Conservation (phyloP, 1,140 invertebrate species). For the Papilio xuthus region DNA sequence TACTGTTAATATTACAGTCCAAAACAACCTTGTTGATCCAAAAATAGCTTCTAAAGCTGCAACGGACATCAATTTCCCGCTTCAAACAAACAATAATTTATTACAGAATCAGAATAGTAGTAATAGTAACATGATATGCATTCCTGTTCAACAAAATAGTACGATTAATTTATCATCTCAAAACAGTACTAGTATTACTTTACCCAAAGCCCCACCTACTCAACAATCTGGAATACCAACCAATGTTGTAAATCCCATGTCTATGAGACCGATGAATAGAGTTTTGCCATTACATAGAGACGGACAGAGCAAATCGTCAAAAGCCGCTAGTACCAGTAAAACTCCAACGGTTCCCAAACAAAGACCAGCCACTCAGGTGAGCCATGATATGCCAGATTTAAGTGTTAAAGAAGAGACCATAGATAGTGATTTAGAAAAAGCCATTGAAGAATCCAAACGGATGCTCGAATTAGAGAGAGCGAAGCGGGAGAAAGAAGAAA, state of each 20-base stretch:
- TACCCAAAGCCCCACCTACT: constrained; percentile 83
- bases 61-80: constrained; percentile 72
- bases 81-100: constrained; percentile 67
- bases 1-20: constrained; percentile 77
- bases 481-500: constrained; percentile 73
- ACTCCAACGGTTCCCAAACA: constrained; percentile 68
- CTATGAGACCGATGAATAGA: constrained; percentile 86
- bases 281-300: constrained; percentile 87
- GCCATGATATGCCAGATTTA: constrained; percentile 80
- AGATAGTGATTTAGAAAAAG: constrained; percentile 80
- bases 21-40: constrained; percentile 77
- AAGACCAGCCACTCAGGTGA: constrained; percentile 56
- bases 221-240: constrained; percentile 84
- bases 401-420: constrained; percentile 79
- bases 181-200: constrained; percentile 81
- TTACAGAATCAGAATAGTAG: constrained; percentile 69
- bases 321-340: constrained; percentile 57
- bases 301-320: constrained; percentile 74
- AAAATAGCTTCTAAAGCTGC: constrained; percentile 76
- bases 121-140: constrained; percentile 70
- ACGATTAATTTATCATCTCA: constrained; percentile 78
- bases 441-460: constrained; percentile 79
- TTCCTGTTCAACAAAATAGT: constrained; percentile 70
- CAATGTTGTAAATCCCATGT: constrained; percentile 86
- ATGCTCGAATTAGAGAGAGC: constrained; percentile 78